These are phyloP conservation scores for Drosophila borealis DNA, from an alignment of 2,888 invertebrate species.

Conservation along the genomic window DNA sequence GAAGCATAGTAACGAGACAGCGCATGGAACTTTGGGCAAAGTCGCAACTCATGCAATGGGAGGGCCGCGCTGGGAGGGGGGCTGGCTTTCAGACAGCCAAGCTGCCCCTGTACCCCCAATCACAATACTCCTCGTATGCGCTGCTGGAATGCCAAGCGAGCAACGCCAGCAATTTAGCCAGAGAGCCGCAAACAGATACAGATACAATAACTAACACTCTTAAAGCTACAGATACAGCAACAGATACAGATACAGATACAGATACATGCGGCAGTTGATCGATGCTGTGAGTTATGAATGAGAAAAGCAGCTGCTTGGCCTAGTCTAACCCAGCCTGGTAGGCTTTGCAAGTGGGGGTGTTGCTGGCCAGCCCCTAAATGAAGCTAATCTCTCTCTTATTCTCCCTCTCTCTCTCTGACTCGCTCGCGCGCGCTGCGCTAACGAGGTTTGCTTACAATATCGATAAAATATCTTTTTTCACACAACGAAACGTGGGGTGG, in stretches of 20 bases:
- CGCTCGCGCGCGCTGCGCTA: constrained; percentile 28
- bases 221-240: constrained; percentile 12
- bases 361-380: constrained; percentile 28
- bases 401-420: not conserved
- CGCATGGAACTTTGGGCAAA: constrained; percentile 54
- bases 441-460: constrained; percentile 71
- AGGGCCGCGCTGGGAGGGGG: not conserved
- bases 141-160: constrained; percentile 51
- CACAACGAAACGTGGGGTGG: not conserved
- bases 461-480: constrained; percentile 62
- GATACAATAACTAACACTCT: constrained; percentile 13
- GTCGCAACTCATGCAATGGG: constrained; percentile 45
- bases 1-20: constrained; percentile 45
- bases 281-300: constrained; percentile 57
- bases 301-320: constrained; percentile 31
- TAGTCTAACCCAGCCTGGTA: not conserved
- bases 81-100: constrained; percentile 20
- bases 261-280: constrained; percentile 47
- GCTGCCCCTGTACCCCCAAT: not conserved
- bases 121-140: not conserved
- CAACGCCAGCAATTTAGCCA: constrained; percentile 50
- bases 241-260: constrained; percentile 18
- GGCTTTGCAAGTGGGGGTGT: not conserved
- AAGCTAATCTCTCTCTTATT: constrained; percentile 20
- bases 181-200: constrained; percentile 23